Evolutionary conservation across 2,113 vertebrate genomes (phyloP).

Genomic region (Pedionomus torquatus): DNA sequence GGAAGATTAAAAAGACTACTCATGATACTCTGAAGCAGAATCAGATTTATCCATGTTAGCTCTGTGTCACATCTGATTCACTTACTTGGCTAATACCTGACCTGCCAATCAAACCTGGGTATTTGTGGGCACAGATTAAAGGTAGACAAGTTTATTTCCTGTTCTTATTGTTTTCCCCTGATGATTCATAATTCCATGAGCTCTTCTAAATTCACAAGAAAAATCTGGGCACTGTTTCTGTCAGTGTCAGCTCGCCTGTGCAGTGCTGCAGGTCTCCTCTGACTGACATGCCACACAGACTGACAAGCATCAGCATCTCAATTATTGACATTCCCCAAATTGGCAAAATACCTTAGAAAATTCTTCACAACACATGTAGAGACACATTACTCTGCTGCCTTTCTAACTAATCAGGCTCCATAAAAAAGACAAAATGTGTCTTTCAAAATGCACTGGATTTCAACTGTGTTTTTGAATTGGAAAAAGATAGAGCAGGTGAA

Average conservation of each 20-base stretch:
- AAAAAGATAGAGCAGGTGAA: not conserved
- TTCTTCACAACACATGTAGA: not conserved
- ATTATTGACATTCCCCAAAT: not conserved
- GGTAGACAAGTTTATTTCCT: not conserved
- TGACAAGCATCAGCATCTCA: not conserved
- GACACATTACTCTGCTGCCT: not conserved
- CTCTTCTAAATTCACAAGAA: not conserved
- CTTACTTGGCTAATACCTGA: not conserved
- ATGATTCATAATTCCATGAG: not conserved
- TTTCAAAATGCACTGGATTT: not conserved
- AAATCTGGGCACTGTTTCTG: not conserved
- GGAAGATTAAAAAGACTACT: not conserved
- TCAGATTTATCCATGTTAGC: not conserved
- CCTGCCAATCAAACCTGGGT: not conserved
- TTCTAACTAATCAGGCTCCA: not conserved
- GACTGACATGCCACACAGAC: rapidly evolving
- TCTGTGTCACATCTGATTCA: not conserved
- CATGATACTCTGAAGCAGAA: not conserved
- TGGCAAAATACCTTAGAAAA: not conserved
- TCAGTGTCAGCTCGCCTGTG: not conserved
- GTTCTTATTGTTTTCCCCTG: not conserved
- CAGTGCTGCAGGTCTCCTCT: not conserved
- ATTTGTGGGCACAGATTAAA: not conserved
- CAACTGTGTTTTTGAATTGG: not conserved
- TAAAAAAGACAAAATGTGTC: not conserved